These are phyloP conservation scores for Notiomystis cincta DNA, from an alignment of 2,113 vertebrate species.

Conservation along the genomic window DNA sequence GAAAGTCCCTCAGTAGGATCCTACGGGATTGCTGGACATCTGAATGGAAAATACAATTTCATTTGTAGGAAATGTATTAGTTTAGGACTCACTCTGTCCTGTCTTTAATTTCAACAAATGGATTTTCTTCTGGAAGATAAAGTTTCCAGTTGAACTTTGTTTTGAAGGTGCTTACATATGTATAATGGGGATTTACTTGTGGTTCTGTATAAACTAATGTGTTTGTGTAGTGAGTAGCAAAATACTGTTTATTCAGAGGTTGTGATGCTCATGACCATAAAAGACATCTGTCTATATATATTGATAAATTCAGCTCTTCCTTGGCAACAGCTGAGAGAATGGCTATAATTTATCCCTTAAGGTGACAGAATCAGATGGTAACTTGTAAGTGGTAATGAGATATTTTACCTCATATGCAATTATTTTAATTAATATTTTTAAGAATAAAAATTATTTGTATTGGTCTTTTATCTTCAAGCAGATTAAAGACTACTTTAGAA, in stretches of 20 bases:
- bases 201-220: neutral
- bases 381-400: neutral
- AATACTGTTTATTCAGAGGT: neutral
- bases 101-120: neutral
- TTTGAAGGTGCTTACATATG: neutral
- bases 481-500: neutral
- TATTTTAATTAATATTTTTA: neutral
- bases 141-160: neutral
- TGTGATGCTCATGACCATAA: neutral
- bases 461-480: neutral
- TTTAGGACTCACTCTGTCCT: neutral
- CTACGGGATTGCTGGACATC: neutral
- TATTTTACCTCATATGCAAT: neutral
- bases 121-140: neutral
- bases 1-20: neutral
- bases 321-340: neutral
- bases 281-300: neutral
- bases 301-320: neutral
- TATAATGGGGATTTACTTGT: neutral
- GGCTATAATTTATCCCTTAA: neutral
- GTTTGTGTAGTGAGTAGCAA: neutral
- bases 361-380: neutral
- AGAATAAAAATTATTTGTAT: neutral
- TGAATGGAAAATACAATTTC: neutral
- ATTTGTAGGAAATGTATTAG: neutral